A percentile compares a stretch with the other conserved stretches of the same genome.
Conservation (phyloP, 2,113 vertebrate genomes). For the Lipotes vexillifer region DNA sequence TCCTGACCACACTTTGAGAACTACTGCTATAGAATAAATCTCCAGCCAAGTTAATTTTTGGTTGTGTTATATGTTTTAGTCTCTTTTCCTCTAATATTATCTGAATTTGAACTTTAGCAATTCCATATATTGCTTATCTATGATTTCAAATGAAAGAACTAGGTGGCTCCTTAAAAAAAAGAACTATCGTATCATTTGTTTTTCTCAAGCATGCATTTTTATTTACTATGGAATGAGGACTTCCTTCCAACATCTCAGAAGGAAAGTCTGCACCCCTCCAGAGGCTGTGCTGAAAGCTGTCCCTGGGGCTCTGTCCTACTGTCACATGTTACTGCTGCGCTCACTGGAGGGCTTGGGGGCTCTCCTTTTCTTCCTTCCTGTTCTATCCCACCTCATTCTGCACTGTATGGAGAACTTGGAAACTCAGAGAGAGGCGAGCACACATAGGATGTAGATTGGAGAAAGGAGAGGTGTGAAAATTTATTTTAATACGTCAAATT, state of each 20-base stretch:
- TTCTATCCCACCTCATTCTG: not conserved
- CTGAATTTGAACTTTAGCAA: not conserved
- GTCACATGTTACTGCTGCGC: not conserved
- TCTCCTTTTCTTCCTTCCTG: not conserved
- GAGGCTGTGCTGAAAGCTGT: not conserved
- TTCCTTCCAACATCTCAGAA: not conserved
- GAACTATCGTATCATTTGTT: not conserved
- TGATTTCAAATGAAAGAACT: not conserved
- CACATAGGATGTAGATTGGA: not conserved
- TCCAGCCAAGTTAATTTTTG: not conserved
- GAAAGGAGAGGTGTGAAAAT: not conserved
- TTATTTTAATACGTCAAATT: slow-evolving; percentile 37
- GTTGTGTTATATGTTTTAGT: not conserved
- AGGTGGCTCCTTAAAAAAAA: not conserved
- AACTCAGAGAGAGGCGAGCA: not conserved
- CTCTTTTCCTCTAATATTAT: not conserved
- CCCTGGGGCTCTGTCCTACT: too few species aligned
- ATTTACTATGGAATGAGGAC: not conserved
- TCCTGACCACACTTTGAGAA: not conserved
- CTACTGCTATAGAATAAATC: not conserved
- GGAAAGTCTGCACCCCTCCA: not conserved
- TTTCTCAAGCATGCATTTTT: not conserved
- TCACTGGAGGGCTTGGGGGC: accelerated
- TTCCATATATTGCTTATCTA: not conserved
- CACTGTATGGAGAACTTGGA: not conserved